Evolutionary conservation across 1,140 invertebrate species (phyloP).

Genomic region (Drosophila tropicalis): DNA sequence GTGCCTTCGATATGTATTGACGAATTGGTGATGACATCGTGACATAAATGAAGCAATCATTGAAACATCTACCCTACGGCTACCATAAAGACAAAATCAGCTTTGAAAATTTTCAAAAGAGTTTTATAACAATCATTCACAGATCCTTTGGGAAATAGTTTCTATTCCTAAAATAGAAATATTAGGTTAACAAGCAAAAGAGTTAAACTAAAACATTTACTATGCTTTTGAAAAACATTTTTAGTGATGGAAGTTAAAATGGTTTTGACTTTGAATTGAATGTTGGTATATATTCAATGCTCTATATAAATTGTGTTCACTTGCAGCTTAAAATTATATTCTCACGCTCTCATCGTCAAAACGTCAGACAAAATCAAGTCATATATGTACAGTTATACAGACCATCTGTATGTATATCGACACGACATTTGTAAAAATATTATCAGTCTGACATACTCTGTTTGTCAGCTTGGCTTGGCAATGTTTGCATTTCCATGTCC

Average conservation of each 20-base stretch:
- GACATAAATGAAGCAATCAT: not conserved
- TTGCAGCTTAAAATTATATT: not conserved
- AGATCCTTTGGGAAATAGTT: too few species aligned
- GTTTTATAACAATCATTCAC: too few species aligned
- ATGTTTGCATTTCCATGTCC: conserved; percentile 71
- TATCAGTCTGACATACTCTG: conserved; percentile 62
- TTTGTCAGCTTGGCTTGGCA: conserved; percentile 56
- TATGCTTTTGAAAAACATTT: too few species aligned
- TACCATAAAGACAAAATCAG: too few species aligned
- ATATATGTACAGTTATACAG: conserved; percentile 30
- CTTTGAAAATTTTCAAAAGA: too few species aligned
- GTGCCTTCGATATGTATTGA: conserved; percentile 25
- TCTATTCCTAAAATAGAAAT: too few species aligned
- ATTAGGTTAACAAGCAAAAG: too few species aligned
- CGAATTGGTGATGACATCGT: conserved; percentile 35
- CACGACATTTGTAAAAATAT: conserved; percentile 60
- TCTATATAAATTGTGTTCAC: not conserved
- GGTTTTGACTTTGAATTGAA: too few species aligned
- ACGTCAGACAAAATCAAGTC: conserved; percentile 5
- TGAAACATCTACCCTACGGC: too few species aligned
- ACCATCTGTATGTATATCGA: conserved; percentile 29
- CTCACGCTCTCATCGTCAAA: conserved; percentile 15
- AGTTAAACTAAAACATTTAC: too few species aligned
- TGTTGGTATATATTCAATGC: not conserved
- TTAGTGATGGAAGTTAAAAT: too few species aligned